These are phyloP conservation scores for Papilio gigon DNA, from an alignment of 2,888 invertebrate genomes.

Conservation along the genomic window DNA sequence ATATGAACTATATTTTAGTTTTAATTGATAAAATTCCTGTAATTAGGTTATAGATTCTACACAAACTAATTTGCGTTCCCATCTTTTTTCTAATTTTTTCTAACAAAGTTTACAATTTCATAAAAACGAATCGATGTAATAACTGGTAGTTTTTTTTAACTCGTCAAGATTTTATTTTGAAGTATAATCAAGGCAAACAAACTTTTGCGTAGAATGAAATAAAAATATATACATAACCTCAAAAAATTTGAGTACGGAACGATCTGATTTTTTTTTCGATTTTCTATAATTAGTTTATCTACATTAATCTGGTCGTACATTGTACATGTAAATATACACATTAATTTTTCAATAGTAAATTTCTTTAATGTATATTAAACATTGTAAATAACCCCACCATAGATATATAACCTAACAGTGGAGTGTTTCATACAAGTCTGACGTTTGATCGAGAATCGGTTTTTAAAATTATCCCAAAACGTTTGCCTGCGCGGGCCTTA, in stretches of 20 bases:
- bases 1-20: constrained; percentile 6
- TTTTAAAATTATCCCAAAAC: too few species aligned
- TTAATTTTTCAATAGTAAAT: neutral
- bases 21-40: neutral
- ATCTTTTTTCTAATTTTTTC: neutral
- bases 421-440: too few species aligned
- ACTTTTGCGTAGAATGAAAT: neutral
- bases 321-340: constrained; percentile 4
- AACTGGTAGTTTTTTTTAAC: neutral
- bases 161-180: neutral
- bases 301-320: neutral
- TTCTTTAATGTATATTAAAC: constrained; percentile 7
- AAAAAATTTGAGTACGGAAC: constrained; percentile 1
- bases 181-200: too few species aligned
- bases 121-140: neutral
- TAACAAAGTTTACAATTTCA: neutral
- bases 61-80: neutral
- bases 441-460: too few species aligned
- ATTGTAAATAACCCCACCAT: constrained; percentile 22
- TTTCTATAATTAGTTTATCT: neutral
- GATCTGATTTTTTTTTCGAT: too few species aligned
- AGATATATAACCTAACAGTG: too few species aligned
- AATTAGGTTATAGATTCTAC: neutral
- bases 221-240: constrained; percentile 4
- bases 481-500: too few species aligned